Conservation (phyloP, 2,797 vertebrate species). For the Phrynocephalus vlangalii region DNA sequence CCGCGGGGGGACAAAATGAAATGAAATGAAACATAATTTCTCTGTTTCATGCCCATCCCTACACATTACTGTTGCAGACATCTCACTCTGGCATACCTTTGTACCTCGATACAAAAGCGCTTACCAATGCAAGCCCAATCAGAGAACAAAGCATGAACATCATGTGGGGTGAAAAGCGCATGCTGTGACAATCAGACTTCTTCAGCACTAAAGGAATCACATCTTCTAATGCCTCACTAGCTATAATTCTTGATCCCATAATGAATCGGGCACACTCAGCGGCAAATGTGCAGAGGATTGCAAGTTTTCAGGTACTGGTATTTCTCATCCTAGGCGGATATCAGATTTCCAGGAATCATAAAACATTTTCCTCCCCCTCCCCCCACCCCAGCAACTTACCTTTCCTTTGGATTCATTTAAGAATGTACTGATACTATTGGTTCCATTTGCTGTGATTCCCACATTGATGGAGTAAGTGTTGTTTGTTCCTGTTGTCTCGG, state of each 20-base stretch:
- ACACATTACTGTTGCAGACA: too few species aligned
- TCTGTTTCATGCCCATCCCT: too few species aligned
- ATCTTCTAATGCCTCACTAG: too few species aligned
- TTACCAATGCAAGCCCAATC: too few species aligned
- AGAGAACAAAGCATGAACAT: too few species aligned
- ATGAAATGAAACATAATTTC: too few species aligned
- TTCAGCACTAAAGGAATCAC: too few species aligned
- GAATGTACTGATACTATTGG: constrained; percentile 63
- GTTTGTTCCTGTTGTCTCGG: constrained; percentile 50
- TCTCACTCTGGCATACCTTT: too few species aligned
- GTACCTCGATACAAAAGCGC: too few species aligned
- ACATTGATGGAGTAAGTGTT: neutral
- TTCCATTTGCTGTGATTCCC: neutral
- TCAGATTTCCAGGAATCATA: neutral
- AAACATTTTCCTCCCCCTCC: neutral
- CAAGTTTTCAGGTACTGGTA: neutral
- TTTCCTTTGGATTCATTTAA: constrained; percentile 54
- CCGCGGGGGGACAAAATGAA: too few species aligned
- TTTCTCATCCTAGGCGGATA: neutral
- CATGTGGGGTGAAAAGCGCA: too few species aligned
- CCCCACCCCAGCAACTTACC: constrained; percentile 74
- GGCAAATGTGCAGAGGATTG: neutral
- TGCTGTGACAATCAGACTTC: too few species aligned
- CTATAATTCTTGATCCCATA: neutral
- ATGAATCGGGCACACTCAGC: neutral